Base-by-base conservation (phyloP, 2,888 invertebrate genomes). In the Ectobius pallidus region DNA sequence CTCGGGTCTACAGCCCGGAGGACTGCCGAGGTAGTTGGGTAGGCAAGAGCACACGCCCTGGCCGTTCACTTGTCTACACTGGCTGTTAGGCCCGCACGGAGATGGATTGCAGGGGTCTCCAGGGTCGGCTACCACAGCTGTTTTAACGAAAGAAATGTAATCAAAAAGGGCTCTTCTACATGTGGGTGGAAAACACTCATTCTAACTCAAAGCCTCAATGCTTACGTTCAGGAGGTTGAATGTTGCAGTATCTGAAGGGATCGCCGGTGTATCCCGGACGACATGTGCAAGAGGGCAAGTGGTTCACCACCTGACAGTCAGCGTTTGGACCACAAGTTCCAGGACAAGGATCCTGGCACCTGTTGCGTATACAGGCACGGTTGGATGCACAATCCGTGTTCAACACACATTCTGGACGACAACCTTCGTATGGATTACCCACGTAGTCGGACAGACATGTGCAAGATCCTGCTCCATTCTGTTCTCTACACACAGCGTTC, bases 291-390 rank as follows among this genome's bases (percentile, higher is more conserved):
- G 87, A 84, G 71, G 91, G 90, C 78, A 92, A 79, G 83, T 92
- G 91, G 78, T 91, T 91, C 18, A 90, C 85, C 18, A 91, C 91
- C 83, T 90, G 89, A 79, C 93, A 93, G 62, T 88, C 85, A 22
- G 93, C 91, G 78, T 92, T 91, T 76, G 88, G 86, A 4, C 92
- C 92, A 80, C 94, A 94, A 34, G 89, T 89, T 77, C 92, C 92
- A 7, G 91, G 91, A 78, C 93, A 94, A 25, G 93, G 93, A 83
- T 94, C 91, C 79, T 86, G 85, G 81, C 93, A 93, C 83, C 91
- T 92, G 77, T 90, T 90, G 77, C 87, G 87, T 7, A 91, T 84
- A 78, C 93, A 93, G 20, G 92, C 91, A 78, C 85, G 88, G 78
- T 90, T 88, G 49, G 88, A 88, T 2, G 90, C 84, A 81, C 93